A percentile compares a stretch with the other conserved stretches of the same genome.
Evolutionary conservation across 2,797 vertebrate species (phyloP).

Genomic region (Tadarida brasiliensis): DNA sequence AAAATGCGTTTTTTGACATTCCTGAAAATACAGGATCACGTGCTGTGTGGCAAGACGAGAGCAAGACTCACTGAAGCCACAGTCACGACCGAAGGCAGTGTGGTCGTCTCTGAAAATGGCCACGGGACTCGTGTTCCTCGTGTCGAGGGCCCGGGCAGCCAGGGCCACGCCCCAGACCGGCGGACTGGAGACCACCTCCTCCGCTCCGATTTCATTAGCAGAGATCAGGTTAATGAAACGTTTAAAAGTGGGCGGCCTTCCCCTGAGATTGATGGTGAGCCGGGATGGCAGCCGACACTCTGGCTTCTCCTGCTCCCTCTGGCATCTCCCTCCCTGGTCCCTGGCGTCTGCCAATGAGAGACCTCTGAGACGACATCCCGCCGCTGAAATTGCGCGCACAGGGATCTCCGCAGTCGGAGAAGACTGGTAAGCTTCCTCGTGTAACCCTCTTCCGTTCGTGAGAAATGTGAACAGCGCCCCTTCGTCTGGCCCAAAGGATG

Average conservation of each 20-base stretch:
- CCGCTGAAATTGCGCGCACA: slow-evolving; percentile 86
- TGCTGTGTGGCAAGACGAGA: slow-evolving; percentile 76
- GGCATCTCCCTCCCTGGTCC: slow-evolving; percentile 88
- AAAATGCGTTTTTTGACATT: slow-evolving; percentile 79
- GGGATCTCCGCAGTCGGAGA: slow-evolving; percentile 88
- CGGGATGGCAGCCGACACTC: slow-evolving; percentile 84
- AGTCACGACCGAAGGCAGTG: slow-evolving; percentile 79
- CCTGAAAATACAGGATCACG: slow-evolving; percentile 79
- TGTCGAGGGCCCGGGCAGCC: slow-evolving; percentile 71
- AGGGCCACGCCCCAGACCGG: slow-evolving; percentile 76
- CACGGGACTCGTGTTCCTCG: slow-evolving; percentile 75
- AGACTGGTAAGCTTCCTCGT: slow-evolving; percentile 87
- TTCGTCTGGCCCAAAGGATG: slow-evolving; percentile 80
- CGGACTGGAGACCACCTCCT: slow-evolving; percentile 82
- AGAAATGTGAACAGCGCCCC: slow-evolving; percentile 86
- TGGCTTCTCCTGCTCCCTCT: slow-evolving; percentile 83
- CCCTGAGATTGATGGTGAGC: slow-evolving; percentile 78
- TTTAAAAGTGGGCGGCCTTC: slow-evolving; percentile 84
- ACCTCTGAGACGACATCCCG: slow-evolving; percentile 85
- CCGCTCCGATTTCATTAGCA: slow-evolving; percentile 83
- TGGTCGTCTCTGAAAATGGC: slow-evolving; percentile 79
- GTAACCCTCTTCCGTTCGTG: slow-evolving; percentile 84
- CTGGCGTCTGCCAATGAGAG: slow-evolving; percentile 90
- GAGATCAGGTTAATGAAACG: slow-evolving; percentile 85
- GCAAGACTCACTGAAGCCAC: slow-evolving; percentile 76